Conservation (phyloP, 2,888 invertebrate genomes). For the Scaptomyza parva region DNA sequence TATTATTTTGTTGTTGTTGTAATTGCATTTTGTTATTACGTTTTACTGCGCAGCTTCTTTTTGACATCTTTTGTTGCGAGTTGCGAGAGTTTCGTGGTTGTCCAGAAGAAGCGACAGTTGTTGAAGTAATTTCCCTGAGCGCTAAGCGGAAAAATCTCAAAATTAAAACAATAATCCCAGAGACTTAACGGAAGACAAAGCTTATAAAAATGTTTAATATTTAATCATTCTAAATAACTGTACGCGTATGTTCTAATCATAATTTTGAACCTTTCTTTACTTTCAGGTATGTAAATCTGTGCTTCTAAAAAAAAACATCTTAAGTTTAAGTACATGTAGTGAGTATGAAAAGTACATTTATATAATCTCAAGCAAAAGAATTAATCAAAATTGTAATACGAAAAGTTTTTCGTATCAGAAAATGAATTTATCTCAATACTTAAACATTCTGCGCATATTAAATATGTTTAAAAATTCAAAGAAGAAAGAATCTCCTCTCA, state of each 20-base stretch:
- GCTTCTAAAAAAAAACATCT: background rate
- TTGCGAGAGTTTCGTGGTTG: conserved; percentile 35
- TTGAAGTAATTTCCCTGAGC: conserved; percentile 60
- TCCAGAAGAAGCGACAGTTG: conserved; percentile 66
- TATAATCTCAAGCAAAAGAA: background rate
- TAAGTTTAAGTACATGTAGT: conserved; percentile 6
- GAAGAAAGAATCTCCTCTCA: too few relatives aligned
- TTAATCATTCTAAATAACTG: conserved; percentile 1
- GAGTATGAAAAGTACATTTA: conserved; percentile 11
- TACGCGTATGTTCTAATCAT: conserved; percentile 23
- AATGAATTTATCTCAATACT: background rate
- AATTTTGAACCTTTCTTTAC: conserved; percentile 18
- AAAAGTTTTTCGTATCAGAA: background rate
- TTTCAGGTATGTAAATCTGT: conserved; percentile 64
- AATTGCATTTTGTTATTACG: conserved; percentile 60
- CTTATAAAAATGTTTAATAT: conserved; percentile 39
- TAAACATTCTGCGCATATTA: background rate
- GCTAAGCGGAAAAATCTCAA: conserved; percentile 19
- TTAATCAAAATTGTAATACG: background rate
- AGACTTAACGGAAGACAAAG: conserved; percentile 1
- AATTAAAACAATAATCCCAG: conserved; percentile 11
- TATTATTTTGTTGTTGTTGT: conserved; percentile 23
- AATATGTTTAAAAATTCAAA: background rate
- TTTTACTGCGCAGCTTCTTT: conserved; percentile 49
- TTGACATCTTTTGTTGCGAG: conserved; percentile 21